Evolutionary conservation across 30 jellyfish, hydroid and myxozoan species (phyloP).

Genomic region (Chrysaora quinquecirrha): DNA sequence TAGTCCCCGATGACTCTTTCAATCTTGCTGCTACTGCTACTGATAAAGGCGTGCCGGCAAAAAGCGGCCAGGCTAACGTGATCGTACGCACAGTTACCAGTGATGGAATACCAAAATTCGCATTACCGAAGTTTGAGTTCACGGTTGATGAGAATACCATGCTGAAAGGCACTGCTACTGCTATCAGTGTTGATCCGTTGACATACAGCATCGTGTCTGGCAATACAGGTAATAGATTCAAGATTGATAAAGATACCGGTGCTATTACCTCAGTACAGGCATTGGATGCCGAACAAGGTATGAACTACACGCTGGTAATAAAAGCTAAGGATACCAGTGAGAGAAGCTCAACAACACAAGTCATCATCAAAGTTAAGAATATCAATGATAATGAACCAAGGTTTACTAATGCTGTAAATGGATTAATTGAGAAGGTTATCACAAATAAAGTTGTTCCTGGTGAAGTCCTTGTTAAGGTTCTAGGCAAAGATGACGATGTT

Average conservation of each 20-base stretch:
- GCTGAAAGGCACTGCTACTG: conserved; percentile 73
- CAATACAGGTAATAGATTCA: conserved; percentile 58
- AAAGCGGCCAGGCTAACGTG: conserved; percentile 82
- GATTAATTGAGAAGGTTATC: conserved; percentile 81
- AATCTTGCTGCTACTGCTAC: conserved; percentile 75
- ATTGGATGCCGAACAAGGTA: conserved; percentile 89
- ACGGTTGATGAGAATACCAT: conserved; percentile 63
- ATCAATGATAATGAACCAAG: conserved; percentile 79
- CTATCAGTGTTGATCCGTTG: conserved; percentile 88
- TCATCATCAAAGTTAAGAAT: conserved; percentile 67
- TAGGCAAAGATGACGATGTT: conserved; percentile 86
- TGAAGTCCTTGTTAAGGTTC: conserved; percentile 50
- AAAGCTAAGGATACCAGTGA: conserved; percentile 91
- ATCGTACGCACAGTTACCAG: conserved; percentile 51
- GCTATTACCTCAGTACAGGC: conserved; percentile 52
- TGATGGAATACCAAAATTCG: conserved; percentile 94
- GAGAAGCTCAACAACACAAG: conserved; percentile 79
- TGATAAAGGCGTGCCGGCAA: conserved; percentile 63
- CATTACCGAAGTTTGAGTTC: conserved; percentile 71
- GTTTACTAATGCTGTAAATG: conserved; percentile 76
- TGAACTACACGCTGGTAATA: conserved; percentile 58
- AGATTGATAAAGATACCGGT: conserved; percentile 68
- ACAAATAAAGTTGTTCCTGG: conserved; percentile 70
- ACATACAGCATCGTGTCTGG: conserved; percentile 80
- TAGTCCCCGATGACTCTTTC: conserved; percentile 44